A percentile compares a stretch with the other conserved stretches of the same genome.
Evolutionary conservation across 2,113 vertebrate species (phyloP).

Genomic region (Coturnix japonica): DNA sequence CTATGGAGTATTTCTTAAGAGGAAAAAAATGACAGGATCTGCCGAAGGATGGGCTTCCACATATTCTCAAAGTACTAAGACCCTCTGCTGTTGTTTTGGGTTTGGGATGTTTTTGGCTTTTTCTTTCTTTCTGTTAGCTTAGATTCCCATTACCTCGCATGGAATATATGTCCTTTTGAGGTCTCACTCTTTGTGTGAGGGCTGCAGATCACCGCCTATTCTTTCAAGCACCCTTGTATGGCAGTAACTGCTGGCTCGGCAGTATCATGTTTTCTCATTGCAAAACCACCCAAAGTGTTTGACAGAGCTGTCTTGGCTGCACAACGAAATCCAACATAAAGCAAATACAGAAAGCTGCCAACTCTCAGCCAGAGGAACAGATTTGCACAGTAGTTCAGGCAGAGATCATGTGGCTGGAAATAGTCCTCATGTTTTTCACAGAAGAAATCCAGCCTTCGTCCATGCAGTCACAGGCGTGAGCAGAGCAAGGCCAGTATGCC

Average conservation of each 20-base stretch:
- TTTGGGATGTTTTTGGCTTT: neutral
- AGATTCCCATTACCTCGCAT: neutral
- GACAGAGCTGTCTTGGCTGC: neutral
- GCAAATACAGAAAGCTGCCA: neutral
- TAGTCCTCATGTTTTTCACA: neutral
- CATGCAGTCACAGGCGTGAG: neutral
- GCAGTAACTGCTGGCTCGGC: neutral
- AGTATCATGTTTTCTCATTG: neutral
- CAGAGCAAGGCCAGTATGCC: neutral
- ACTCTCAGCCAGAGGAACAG: neutral
- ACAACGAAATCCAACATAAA: neutral
- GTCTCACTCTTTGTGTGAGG: neutral
- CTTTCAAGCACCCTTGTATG: neutral
- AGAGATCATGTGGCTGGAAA: neutral
- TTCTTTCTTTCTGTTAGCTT: neutral
- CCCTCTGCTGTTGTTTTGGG: neutral
- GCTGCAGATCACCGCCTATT: neutral
- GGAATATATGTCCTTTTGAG: neutral
- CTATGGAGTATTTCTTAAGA: neutral
- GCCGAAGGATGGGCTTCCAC: neutral
- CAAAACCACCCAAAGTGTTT: constrained; percentile 2
- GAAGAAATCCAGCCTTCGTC: neutral
- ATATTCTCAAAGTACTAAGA: neutral
- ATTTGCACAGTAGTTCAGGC: neutral
- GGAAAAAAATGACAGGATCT: neutral